Evolutionary conservation across 1,140 invertebrate genomes (phyloP).

Genomic region (Pissodes strobi): DNA sequence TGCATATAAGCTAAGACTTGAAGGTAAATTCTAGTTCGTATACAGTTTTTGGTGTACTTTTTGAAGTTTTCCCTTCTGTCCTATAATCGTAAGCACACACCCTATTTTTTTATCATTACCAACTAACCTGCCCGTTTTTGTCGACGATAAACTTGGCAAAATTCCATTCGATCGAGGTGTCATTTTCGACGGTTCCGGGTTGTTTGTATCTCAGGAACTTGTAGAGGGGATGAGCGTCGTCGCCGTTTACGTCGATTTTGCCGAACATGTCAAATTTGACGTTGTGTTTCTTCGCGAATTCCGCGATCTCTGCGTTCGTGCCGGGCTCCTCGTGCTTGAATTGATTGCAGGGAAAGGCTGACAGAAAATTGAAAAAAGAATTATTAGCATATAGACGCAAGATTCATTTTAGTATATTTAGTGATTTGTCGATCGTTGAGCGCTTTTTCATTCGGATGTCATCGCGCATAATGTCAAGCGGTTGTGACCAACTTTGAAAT

Average conservation of each 20-base stretch:
- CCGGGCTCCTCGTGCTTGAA: conserved; percentile 84
- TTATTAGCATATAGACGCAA: too few species aligned
- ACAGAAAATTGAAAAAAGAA: conserved; percentile 51
- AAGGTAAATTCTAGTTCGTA: too few species aligned
- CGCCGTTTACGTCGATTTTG: conserved; percentile 87
- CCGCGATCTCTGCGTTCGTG: conserved; percentile 70
- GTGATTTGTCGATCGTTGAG: too few species aligned
- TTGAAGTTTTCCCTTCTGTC: too few species aligned
- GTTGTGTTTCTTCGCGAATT: conserved; percentile 70
- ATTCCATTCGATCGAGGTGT: conserved; percentile 92
- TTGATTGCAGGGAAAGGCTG: conserved; percentile 88
- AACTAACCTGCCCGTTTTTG: conserved; percentile 86
- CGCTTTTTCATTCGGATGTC: too few species aligned
- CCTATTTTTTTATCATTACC: too few species aligned
- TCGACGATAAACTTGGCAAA: conserved; percentile 95
- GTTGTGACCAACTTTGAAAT: too few species aligned
- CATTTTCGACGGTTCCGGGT: conserved; percentile 67
- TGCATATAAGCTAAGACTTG: too few species aligned
- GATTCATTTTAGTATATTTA: too few species aligned
- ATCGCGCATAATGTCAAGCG: too few species aligned
- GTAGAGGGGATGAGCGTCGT: conserved; percentile 81
- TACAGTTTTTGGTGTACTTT: too few species aligned
- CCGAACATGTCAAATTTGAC: conserved; percentile 81
- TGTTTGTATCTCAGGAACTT: conserved; percentile 85
- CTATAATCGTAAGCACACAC: too few species aligned